Percentiles rank a stretch among this genome's conserved stretches.
These are phyloP conservation scores for Falco rusticolus DNA, from an alignment of 2,797 vertebrate species.

Conservation along the genomic window DNA sequence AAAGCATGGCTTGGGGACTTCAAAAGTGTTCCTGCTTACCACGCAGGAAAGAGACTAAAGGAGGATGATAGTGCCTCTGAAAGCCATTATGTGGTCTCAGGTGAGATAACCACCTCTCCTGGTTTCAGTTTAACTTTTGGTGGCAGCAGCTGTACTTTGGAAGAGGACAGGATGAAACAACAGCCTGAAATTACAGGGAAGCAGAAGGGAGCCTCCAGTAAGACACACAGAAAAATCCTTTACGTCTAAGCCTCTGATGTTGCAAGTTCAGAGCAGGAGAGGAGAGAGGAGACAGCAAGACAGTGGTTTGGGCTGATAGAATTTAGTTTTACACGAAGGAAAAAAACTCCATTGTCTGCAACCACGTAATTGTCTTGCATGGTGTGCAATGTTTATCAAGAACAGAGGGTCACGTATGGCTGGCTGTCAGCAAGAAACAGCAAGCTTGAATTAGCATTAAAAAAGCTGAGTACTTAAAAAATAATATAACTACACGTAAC, in stretches of 20 bases:
- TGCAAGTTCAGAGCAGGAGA: background rate
- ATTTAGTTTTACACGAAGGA: constrained; percentile 13
- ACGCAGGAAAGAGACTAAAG: background rate
- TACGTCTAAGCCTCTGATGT: background rate
- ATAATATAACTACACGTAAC: constrained; percentile 22
- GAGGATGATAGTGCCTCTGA: background rate
- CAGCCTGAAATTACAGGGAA: background rate
- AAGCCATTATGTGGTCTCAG: background rate
- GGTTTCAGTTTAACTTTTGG: background rate
- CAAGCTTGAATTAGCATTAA: constrained; percentile 43
- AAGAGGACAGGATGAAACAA: background rate
- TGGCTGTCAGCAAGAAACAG: constrained; percentile 31
- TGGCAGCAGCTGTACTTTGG: background rate
- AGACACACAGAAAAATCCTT: background rate
- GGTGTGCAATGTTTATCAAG: constrained; percentile 26
- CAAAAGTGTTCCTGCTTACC: background rate
- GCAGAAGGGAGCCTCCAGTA: background rate
- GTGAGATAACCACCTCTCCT: background rate
- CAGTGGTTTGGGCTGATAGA: background rate
- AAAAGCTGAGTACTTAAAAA: constrained; percentile 39
- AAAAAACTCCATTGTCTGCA: background rate
- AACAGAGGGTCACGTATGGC: background rate
- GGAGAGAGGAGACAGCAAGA: background rate
- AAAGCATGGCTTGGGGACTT: background rate
- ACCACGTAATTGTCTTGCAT: background rate